phyloP scores from a whole-genome alignment of 1,140 invertebrate species.

The Tenebrio molitor region DNA sequence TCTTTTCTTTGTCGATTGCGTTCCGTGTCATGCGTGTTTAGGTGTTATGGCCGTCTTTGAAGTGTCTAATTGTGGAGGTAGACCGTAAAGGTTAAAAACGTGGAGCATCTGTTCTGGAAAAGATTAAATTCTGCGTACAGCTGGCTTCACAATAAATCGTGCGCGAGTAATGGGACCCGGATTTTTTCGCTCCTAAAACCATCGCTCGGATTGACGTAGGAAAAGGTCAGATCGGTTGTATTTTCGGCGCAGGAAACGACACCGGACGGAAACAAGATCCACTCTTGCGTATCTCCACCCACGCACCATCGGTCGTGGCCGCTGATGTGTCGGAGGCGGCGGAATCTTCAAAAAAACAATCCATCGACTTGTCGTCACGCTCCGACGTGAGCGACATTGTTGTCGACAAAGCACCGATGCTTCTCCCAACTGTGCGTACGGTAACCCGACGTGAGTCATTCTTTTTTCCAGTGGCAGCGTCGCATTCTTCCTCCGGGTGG shows the following conservation, averaged over 20 bases:
- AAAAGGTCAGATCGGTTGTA: constrained; percentile 21
- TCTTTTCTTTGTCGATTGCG: too few species aligned
- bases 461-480: constrained; percentile 10
- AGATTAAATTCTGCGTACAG: constrained; percentile 40
- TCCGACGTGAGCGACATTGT: constrained; percentile 9
- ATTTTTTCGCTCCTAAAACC: too few species aligned
- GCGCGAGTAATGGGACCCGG: constrained; percentile 12
- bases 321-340: too few species aligned
- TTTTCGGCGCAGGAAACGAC: constrained; percentile 30
- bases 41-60: constrained; percentile 5
- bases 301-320: constrained; percentile 8
- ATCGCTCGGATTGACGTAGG: constrained; percentile 19
- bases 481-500: constrained; percentile 1
- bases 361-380: constrained; percentile 34
- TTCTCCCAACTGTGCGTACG: constrained; percentile 10
- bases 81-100: constrained; percentile 45
- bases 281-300: constrained; percentile 47
- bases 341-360: too few species aligned
- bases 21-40: neutral
- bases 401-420: neutral
- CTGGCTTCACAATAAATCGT: constrained; percentile 26
- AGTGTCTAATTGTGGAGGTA: constrained; percentile 34
- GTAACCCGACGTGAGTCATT: constrained; percentile 21
- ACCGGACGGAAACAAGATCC: constrained; percentile 48
- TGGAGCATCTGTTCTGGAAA: constrained; percentile 48